phyloP scores from a whole-genome alignment of 2,888 invertebrate genomes.

The Epistrophe grossulariae region DNA sequence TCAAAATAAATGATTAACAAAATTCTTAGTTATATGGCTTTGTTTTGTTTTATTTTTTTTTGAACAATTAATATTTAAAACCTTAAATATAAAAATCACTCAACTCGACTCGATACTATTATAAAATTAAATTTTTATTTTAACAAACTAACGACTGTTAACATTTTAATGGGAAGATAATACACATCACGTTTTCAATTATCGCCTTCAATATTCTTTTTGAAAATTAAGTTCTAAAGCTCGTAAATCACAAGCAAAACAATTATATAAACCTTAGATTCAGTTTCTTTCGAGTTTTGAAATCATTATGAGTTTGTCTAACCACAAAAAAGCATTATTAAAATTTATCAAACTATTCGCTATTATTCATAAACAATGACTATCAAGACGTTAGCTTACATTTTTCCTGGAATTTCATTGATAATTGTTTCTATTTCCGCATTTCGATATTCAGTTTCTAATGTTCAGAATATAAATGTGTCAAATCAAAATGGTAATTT shows the following conservation, averaged over 20 bases:
- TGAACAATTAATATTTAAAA: no score
- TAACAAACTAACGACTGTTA: not conserved
- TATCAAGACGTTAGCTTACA: not conserved
- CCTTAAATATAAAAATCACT: no score
- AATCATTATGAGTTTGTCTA: not conserved
- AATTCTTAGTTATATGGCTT: no score
- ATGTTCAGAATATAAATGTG: conserved; percentile 9
- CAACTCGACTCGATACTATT: no score
- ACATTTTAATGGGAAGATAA: not conserved
- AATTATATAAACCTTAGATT: not conserved
- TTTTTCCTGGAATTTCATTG: not conserved
- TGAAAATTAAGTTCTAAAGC: not conserved
- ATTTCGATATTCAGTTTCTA: conserved; percentile 9
- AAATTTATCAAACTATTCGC: not conserved
- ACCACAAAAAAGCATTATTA: not conserved
- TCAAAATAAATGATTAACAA: not conserved
- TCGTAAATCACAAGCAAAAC: not conserved
- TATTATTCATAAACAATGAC: not conserved
- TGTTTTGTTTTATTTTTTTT: no score
- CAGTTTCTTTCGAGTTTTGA: not conserved
- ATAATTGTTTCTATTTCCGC: not conserved
- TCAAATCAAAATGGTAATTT: conserved; percentile 13
- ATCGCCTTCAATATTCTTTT: not conserved
- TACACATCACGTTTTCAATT: conserved; percentile 11
- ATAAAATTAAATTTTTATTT: not conserved